Evolutionary conservation across 2,888 invertebrate species (phyloP).

Genomic region (Strigamia maritima): DNA sequence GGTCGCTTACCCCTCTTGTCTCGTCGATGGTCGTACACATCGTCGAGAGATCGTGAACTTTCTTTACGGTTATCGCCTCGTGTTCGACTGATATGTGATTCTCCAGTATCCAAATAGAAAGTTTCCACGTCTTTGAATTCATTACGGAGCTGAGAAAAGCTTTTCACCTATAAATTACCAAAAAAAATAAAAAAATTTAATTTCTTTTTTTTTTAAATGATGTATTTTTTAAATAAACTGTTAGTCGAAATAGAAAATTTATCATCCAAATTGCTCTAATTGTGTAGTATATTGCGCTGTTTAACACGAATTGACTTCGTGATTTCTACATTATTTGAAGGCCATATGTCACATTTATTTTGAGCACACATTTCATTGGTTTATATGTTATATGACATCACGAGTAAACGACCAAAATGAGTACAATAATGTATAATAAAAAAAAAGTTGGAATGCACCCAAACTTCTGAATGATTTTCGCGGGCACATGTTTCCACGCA

Average conservation of each 20-base stretch:
- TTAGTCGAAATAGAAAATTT: background rate
- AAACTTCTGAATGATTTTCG: constrained; percentile 12
- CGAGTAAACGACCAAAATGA: constrained; percentile 15
- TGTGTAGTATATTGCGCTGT: background rate
- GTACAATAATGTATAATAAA: background rate
- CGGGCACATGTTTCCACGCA: constrained; percentile 13
- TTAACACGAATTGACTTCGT: background rate
- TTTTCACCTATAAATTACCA: constrained; percentile 65
- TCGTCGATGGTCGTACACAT: constrained; percentile 26
- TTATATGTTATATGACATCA: background rate
- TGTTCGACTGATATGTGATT: constrained; percentile 33
- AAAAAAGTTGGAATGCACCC: background rate
- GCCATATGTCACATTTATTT: constrained; percentile 9
- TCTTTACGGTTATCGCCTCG: constrained; percentile 37
- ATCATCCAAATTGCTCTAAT: background rate
- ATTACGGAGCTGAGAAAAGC: constrained; percentile 88
- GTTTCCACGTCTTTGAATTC: constrained; percentile 89
- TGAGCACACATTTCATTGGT: background rate
- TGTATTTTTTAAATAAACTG: background rate
- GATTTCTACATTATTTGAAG: constrained; percentile 13
- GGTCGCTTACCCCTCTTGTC: constrained; percentile 40
- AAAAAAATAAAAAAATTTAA: background rate
- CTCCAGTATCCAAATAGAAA: constrained; percentile 68
- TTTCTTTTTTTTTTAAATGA: background rate
- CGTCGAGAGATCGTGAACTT: constrained; percentile 41